A percentile compares a stretch with the other conserved stretches of the same genome.
phyloP scores from a whole-genome alignment of 23 tunicate genomes.

The Corella eumyota region DNA sequence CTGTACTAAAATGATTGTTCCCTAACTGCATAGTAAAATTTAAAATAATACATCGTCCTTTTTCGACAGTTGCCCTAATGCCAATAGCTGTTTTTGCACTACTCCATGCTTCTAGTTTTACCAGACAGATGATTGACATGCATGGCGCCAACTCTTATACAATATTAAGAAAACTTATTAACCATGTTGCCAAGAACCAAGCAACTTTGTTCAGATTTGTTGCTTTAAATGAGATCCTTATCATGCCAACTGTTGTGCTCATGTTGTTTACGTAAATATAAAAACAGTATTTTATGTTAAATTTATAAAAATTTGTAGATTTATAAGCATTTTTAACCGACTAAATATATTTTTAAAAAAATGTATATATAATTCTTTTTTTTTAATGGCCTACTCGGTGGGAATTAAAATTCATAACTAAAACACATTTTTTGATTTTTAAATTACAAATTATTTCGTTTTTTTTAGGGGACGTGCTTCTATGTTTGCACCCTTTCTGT shows the following conservation, averaged over 20 bases:
- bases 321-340: neutral
- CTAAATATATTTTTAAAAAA: neutral
- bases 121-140: constrained; percentile 70
- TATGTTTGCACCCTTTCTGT: constrained; percentile 62
- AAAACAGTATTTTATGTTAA: neutral
- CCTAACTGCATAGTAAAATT: too few relatives aligned
- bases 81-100: constrained; percentile 73
- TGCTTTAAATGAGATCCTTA: constrained; percentile 44
- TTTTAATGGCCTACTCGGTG: too few relatives aligned
- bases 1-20: too few relatives aligned
- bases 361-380: too few relatives aligned
- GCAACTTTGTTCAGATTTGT: constrained; percentile 49
- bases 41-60: too few relatives aligned
- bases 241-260: constrained; percentile 38
- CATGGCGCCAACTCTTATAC: constrained; percentile 54
- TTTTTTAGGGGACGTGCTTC: constrained; percentile 42
- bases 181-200: constrained; percentile 72
- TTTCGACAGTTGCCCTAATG: constrained; percentile 67
- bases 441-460: neutral
- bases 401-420: neutral
- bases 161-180: constrained; percentile 49
- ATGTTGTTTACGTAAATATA: constrained; percentile 42
- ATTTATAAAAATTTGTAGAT: neutral
- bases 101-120: constrained; percentile 76
- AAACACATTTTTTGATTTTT: neutral